Evolutionary conservation across 2,797 vertebrate species (phyloP).

Genomic region (Caiman crocodilus): DNA sequence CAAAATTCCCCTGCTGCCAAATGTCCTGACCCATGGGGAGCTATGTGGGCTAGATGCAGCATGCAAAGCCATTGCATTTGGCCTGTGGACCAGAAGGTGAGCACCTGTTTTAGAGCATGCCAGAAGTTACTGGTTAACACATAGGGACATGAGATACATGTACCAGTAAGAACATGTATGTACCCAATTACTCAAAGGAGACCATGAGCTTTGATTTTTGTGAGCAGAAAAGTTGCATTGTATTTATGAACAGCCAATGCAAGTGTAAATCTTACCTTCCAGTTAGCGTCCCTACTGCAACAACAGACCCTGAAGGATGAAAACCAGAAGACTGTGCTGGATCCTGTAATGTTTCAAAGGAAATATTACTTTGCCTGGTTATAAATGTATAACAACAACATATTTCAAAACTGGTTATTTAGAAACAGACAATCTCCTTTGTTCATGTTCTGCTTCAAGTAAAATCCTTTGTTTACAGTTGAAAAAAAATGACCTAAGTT

Average conservation of each 20-base stretch:
- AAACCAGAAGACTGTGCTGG: slow-evolving; percentile 95
- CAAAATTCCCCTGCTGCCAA: too few relatives aligned
- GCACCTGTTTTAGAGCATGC: too few relatives aligned
- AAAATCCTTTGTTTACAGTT: neutral
- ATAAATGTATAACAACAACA: neutral
- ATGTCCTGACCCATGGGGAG: too few relatives aligned
- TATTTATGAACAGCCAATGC: neutral
- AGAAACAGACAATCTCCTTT: fast-evolving
- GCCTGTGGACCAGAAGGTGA: too few relatives aligned
- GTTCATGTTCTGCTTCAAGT: neutral
- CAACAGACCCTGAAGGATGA: slow-evolving; percentile 93
- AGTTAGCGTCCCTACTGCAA: slow-evolving; percentile 95
- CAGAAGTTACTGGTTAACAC: too few relatives aligned
- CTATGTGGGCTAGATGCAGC: too few relatives aligned
- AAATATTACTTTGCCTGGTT: slow-evolving; percentile 48
- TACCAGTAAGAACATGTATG: neutral
- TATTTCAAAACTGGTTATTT: neutral
- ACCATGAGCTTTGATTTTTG: neutral
- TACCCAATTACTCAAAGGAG: neutral
- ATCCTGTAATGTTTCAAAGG: slow-evolving; percentile 85
- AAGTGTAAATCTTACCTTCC: slow-evolving; percentile 87
- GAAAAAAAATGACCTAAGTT: fast-evolving
- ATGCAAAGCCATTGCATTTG: too few relatives aligned
- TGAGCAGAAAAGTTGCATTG: neutral
- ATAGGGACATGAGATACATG: neutral